phyloP scores from a whole-genome alignment of 2,888 invertebrate genomes.

The Teleiodes luculella region DNA sequence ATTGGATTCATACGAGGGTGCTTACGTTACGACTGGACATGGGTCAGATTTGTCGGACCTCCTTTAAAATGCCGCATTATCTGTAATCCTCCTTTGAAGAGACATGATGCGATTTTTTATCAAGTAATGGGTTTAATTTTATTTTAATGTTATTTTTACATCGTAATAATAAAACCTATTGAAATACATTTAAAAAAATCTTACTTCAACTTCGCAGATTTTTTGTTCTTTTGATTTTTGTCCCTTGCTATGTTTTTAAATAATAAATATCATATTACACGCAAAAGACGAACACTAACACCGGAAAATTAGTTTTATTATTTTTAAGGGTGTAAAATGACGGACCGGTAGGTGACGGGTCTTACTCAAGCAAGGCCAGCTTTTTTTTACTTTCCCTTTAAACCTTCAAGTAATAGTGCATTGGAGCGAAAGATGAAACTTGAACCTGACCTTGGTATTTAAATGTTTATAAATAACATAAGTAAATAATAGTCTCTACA shows the following conservation, averaged over 20 bases:
- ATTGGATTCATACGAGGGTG: slow-evolving; percentile 41
- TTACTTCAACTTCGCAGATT: too few relatives aligned
- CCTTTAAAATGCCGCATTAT: neutral
- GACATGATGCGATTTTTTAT: neutral
- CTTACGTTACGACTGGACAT: neutral
- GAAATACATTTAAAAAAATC: neutral
- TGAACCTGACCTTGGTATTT: neutral
- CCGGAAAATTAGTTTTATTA: neutral
- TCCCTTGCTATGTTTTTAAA: too few relatives aligned
- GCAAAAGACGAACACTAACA: neutral
- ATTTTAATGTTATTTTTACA: too few relatives aligned
- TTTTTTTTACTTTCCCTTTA: neutral
- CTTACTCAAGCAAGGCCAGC: neutral
- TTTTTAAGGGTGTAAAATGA: neutral
- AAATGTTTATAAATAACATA: neutral
- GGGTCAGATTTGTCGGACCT: neutral
- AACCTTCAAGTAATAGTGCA: neutral
- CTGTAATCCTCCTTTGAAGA: neutral
- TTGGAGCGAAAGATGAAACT: neutral
- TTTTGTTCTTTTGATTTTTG: too few relatives aligned
- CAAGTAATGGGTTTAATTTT: neutral
- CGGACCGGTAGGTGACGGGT: neutral
- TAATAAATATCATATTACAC: neutral
- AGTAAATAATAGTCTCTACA: too few relatives aligned
- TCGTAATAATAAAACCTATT: neutral